Evolutionary conservation across 2,888 invertebrate genomes (phyloP).

Genomic region (Nysson spinosus): DNA sequence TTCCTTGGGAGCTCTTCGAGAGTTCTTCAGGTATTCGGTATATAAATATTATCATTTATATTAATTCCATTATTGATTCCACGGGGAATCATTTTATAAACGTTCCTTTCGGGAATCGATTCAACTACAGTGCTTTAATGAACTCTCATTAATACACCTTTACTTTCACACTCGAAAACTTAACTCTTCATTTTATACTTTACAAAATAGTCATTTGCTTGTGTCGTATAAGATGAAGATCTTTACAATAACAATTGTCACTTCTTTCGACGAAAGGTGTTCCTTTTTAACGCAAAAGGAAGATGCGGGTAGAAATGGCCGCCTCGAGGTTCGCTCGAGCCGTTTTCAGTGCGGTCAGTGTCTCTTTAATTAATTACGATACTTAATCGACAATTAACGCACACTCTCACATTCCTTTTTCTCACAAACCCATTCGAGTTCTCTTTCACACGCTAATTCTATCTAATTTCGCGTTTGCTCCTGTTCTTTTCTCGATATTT

Average conservation of each 20-base stretch:
- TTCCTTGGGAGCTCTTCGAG: constrained; percentile 14
- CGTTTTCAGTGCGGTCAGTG: constrained; percentile 47
- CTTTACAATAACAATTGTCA: too few species aligned
- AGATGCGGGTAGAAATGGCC: constrained; percentile 8
- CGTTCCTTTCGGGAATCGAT: too few species aligned
- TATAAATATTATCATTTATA: too few species aligned
- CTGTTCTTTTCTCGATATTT: not conserved
- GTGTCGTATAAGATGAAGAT: too few species aligned
- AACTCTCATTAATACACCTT: too few species aligned
- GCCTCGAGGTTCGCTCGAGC: constrained; percentile 46
- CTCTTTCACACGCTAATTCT: constrained; percentile 20
- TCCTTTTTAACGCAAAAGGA: constrained; percentile 3
- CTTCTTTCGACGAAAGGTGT: too few species aligned
- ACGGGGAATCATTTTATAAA: too few species aligned
- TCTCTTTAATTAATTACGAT: constrained; percentile 49
- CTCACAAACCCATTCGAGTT: not conserved
- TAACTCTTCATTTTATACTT: too few species aligned
- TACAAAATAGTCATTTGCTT: too few species aligned
- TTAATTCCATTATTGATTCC: too few species aligned
- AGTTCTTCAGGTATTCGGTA: not conserved
- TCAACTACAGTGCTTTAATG: too few species aligned
- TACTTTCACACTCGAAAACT: too few species aligned
- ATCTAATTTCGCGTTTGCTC: constrained; percentile 27
- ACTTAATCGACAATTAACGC: constrained; percentile 48
- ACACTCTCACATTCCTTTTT: not conserved